Evolutionary conservation across 1,140 invertebrate genomes (phyloP), one percentile per base, ranked within the genome.

Genomic region (Pseudobourletiella spinata): DNA sequence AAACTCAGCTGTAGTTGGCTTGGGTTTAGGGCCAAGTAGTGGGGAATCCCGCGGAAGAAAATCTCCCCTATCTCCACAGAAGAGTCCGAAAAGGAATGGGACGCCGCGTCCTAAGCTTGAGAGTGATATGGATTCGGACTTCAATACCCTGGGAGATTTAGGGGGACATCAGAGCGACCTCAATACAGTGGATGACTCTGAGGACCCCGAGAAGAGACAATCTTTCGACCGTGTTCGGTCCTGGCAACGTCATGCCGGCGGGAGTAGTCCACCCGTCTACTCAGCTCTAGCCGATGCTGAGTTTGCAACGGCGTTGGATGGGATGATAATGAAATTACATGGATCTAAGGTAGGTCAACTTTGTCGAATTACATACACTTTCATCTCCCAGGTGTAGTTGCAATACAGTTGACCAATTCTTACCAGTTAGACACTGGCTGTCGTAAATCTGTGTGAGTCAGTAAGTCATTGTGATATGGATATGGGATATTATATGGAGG

Each of bases 221-320:
- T 48, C 43, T 8, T 29, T 32, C 25, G 43, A 48, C 18, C 42
- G 43, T 16, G 43, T 50, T 2, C 6, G 57, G 16, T 50, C 57
- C 8, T 50, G 43, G 57, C 57, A 48, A 32, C 11, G 46, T 14
- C 3, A n/a, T 6, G 6, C 56, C 6, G 25, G 3, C 4, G 56
- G 56, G 6, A 43, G 18, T 24, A 30, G 35, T 4, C 3, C 11
- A 2, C 57, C 43, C 3, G 22, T 29, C 16, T 59, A 48, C 26
- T 48, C 57, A 6, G 57, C 57, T 11, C 3, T 30, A 4, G 57
- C 57, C 24, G 57, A 59, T 59, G 46, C 57, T 2, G 57, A 59
- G 50, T 59, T 59, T 29, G 16, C 57, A 3, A 8, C 57, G 2
- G 57, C 57, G 11, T 22, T 59, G 16, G 57, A 59, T 35, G 57